phyloP scores from a whole-genome alignment of 2,888 invertebrate species.

The Synergus laeviventris region DNA sequence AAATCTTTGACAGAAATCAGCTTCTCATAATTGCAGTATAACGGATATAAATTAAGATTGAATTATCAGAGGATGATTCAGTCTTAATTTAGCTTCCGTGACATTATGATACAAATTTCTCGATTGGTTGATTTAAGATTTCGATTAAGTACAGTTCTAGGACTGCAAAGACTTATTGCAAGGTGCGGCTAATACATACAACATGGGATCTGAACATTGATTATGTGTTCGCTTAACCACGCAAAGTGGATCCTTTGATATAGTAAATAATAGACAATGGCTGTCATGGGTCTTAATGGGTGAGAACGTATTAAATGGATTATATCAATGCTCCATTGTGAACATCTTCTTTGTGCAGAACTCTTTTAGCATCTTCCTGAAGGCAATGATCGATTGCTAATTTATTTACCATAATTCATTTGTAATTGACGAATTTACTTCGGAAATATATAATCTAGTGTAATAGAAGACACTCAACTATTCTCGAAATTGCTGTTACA shows the following conservation, averaged over 20 bases:
- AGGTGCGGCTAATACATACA: constrained; percentile 2
- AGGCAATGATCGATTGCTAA: neutral
- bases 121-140: neutral
- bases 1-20: too few species aligned
- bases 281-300: neutral
- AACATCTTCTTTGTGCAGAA: neutral
- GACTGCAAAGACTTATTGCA: neutral
- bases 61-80: too few species aligned
- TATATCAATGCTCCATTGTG: constrained; percentile 3
- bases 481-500: neutral
- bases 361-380: neutral
- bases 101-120: neutral
- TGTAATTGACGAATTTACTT: neutral
- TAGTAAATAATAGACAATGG: constrained; percentile 3
- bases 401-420: neutral
- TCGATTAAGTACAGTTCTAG: neutral
- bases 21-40: too few species aligned
- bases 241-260: neutral
- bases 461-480: neutral
- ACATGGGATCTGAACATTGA: neutral
- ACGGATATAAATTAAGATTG: neutral
- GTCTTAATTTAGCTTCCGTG: too few species aligned
- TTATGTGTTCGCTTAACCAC: constrained; percentile 1
- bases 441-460: neutral
- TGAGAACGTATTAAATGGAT: neutral